Conservation (phyloP, 1,140 invertebrate species). For the Diorhabda sublineata region DNA sequence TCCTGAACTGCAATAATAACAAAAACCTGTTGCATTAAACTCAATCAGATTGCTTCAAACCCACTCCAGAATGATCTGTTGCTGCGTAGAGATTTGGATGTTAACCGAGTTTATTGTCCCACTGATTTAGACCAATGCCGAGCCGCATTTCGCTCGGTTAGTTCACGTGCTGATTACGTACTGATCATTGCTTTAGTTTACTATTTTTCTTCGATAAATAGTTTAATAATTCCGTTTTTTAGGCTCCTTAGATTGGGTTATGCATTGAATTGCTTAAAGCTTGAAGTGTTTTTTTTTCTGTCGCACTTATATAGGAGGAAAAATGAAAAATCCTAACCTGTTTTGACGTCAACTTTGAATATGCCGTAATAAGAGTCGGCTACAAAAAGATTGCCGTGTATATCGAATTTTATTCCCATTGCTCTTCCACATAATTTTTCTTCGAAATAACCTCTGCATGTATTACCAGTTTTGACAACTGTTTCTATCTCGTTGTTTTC, state of each 20-base stretch:
- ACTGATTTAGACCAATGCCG: no score
- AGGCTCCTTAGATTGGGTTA: not conserved
- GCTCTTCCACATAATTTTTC: conserved; percentile 76
- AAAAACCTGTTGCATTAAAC: no score
- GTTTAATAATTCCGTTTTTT: not conserved
- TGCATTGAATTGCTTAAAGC: not conserved
- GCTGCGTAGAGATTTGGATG: no score
- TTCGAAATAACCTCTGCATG: conserved; percentile 65
- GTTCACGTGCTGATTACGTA: not conserved
- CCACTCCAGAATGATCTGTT: no score
- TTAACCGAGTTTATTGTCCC: no score
- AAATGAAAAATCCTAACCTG: conserved; percentile 47
- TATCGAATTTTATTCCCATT: conserved; percentile 71
- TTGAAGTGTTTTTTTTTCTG: not conserved
- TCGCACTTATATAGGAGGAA: not conserved
- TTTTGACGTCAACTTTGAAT: conserved; percentile 71
- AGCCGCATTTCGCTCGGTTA: no score
- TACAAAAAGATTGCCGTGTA: conserved; percentile 65
- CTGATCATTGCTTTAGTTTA: not conserved
- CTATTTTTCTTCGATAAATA: not conserved
- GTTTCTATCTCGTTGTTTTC: conserved; percentile 55
- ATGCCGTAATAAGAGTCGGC: conserved; percentile 79
- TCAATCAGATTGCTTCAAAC: no score
- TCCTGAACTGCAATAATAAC: no score
- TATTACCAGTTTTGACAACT: conserved; percentile 66